Evolutionary conservation across 2,888 invertebrate species (phyloP), one percentile per base, ranked within the genome.

Genomic region (Chesias legatella): DNA sequence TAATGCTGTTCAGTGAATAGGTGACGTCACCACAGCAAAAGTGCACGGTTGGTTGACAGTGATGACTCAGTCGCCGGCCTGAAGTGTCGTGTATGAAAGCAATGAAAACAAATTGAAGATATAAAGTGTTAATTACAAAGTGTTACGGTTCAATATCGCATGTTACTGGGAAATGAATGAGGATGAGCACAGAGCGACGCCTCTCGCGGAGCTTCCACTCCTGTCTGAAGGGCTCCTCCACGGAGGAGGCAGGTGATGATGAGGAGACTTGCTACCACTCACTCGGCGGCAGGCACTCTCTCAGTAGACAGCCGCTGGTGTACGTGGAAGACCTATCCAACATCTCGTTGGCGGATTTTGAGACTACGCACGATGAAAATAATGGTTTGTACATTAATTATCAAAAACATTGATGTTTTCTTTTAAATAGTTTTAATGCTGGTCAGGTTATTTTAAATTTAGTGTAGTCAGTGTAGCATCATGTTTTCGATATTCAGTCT

Each of bases 151-250:
- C 28, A 55, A 43, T 48, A 50, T 47, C 39, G 61, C 60, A 63
- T 47, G 58, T 63, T 59, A 53, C 60, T 53, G 62, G 76, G 85
- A 82, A 68, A 85, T 86, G 86, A 70, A 65, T 75, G 74, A 84
- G 57, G 59, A 89, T 89, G 89, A 88, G 88, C 59, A 86, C 88
- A 67, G 89, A 89, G 67, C 80, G 91, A 51, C 88, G 92, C 45
- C 86, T 91, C 52, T 92, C 91, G 32, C 88, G 92, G 70, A 92
- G 92, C 67, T 92, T 92, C 73, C 92, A 92, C 79, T 92, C 92
- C 47, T 92, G 92, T 64, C 84, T 92, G 58, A 90, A 92, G 58
- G 92, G 92, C 23, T 88, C 89, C 45, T 86, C 88, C 46, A 88
- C 88, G 53, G 88, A 88, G 72, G 88, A 88, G 64, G 88, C 80